These are phyloP conservation scores for Pelochelys cantorii DNA, from an alignment of 2,797 vertebrate genomes.

Conservation along the genomic window DNA sequence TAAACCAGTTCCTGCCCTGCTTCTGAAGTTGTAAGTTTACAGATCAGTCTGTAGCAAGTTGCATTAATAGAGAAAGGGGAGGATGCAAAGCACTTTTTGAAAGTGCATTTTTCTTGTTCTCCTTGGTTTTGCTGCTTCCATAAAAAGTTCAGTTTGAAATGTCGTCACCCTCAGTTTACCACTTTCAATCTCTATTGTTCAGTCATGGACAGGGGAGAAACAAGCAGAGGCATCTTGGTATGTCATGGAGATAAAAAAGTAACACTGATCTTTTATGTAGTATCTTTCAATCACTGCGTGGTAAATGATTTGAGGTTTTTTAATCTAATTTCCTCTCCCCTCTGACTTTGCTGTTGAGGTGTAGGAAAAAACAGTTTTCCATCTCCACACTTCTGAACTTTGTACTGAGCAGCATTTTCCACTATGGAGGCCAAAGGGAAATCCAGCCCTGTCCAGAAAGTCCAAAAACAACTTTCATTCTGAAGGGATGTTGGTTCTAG, in stretches of 20 bases:
- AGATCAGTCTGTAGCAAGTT: background rate
- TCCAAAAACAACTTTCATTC: background rate
- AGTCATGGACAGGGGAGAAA: background rate
- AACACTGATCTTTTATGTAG: background rate
- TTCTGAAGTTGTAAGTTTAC: background rate
- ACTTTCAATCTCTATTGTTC: background rate
- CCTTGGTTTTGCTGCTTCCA: background rate
- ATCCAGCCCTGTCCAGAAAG: background rate
- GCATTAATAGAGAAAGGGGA: background rate
- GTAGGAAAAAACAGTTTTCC: background rate
- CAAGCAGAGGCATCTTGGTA: background rate
- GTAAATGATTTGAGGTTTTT: background rate
- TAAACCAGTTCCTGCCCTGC: background rate
- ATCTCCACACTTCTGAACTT: background rate
- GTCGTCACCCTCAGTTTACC: background rate
- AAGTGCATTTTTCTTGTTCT: constrained; percentile 1
- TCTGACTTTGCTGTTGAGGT: background rate
- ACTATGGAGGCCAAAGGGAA: background rate
- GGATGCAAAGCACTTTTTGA: background rate
- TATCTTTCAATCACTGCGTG: background rate
- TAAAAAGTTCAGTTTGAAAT: constrained; percentile 32
- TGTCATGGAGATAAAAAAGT: background rate
- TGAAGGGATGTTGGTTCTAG: background rate
- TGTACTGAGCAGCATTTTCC: background rate
- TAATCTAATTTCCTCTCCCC: constrained; percentile 1